Conservation (phyloP, 2,113 vertebrate species). For the Tichodroma muraria region DNA sequence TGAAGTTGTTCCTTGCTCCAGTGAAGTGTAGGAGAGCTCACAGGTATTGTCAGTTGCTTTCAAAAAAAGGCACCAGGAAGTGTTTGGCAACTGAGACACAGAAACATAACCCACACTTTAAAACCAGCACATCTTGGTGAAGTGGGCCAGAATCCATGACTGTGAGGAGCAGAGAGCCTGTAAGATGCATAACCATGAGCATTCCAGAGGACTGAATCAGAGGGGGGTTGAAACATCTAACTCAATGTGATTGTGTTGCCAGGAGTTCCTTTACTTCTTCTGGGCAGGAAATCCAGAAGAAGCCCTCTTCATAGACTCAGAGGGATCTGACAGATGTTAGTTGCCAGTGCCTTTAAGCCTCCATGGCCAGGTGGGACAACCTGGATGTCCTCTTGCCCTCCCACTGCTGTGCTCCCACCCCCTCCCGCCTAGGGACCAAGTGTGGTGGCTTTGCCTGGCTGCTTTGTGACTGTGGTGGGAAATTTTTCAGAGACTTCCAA, state of each 20-base stretch:
- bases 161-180: neutral
- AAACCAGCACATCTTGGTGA: neutral
- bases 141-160: neutral
- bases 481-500: neutral
- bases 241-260: neutral
- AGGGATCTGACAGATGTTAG: neutral
- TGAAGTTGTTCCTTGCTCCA: neutral
- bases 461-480: neutral
- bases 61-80: neutral
- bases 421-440: too few relatives aligned
- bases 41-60: neutral
- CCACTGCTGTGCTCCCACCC: neutral
- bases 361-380: too few relatives aligned
- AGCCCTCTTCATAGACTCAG: neutral
- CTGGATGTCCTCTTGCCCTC: neutral
- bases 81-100: neutral
- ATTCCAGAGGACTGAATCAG: neutral
- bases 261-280: neutral
- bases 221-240: neutral
- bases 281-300: neutral
- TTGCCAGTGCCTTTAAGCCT: neutral
- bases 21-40: neutral
- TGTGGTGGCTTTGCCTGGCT: neutral
- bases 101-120: neutral
- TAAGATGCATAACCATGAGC: neutral